Evolutionary conservation across 1,140 invertebrate species (phyloP).

Genomic region (Aphaenogaster floridana): DNA sequence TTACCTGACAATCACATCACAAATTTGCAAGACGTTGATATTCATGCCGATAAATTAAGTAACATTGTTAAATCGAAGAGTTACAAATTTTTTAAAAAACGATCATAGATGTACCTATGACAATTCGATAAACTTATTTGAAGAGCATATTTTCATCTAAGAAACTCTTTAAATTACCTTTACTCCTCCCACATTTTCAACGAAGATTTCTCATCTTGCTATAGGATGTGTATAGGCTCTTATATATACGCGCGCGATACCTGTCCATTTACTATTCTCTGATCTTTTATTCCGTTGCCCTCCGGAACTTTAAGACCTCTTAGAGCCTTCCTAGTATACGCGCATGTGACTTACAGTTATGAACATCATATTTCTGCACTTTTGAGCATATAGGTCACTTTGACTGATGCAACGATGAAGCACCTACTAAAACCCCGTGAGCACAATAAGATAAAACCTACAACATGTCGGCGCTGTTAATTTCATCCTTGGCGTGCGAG

Average conservation of each 20-base stretch:
- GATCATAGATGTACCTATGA: neutral
- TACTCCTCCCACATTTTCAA: neutral
- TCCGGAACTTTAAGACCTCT: slow-evolving; percentile 33
- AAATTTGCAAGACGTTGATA: too few species aligned
- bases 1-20: too few species aligned
- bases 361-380: slow-evolving; percentile 39
- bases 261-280: neutral
- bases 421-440: slow-evolving; percentile 33
- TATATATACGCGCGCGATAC: neutral
- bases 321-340: neutral
- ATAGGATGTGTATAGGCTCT: neutral
- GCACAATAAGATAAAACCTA: slow-evolving; percentile 42
- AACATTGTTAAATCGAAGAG: too few species aligned
- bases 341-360: slow-evolving; percentile 49
- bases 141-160: neutral
- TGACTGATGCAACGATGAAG: slow-evolving; percentile 25
- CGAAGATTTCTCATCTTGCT: neutral
- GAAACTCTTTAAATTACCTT: neutral
- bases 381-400: slow-evolving; percentile 43
- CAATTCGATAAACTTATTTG: neutral
- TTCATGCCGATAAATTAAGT: too few species aligned
- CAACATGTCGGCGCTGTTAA: slow-evolving; percentile 49
- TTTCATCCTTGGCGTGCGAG: slow-evolving; percentile 17
- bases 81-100: neutral
- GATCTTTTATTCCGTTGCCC: slow-evolving; percentile 45